phyloP scores from a whole-genome alignment of 2,113 vertebrate species.

The Charadrius vociferus region DNA sequence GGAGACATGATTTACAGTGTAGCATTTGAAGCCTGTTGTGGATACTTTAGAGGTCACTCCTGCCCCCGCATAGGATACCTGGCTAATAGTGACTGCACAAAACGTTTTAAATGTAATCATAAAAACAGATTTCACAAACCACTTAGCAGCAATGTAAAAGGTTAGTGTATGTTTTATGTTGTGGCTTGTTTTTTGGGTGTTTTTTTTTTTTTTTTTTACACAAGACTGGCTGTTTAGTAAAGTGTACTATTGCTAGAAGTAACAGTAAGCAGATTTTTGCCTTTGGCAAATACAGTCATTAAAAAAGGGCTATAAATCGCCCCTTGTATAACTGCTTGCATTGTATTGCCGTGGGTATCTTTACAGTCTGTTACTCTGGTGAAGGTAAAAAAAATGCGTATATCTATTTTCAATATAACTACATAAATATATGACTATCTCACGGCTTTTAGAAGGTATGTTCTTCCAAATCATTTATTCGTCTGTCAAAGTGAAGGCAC shows the following conservation, averaged over 20 bases:
- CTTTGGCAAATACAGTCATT: slow-evolving; percentile 16
- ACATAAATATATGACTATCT: not conserved
- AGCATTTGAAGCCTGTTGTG: not conserved
- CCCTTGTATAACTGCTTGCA: not conserved
- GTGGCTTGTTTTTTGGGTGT: not conserved
- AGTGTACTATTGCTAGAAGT: not conserved
- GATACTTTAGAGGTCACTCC: not conserved
- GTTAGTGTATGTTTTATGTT: not conserved
- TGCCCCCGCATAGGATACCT: not conserved
- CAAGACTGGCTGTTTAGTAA: not conserved
- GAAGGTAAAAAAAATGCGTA: not conserved
- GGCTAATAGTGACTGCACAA: not conserved
- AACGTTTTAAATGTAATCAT: not conserved
- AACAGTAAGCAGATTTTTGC: slow-evolving; percentile 40
- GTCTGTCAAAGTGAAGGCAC: not conserved
- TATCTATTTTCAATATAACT: not conserved
- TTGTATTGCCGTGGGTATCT: not conserved
- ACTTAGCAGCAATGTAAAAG: not conserved
- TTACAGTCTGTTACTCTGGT: not conserved
- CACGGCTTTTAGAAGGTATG: not conserved
- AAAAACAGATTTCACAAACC: not conserved
- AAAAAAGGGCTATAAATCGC: slow-evolving; percentile 15
- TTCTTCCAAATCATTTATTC: not conserved
- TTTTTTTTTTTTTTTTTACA: not conserved
- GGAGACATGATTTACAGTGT: not conserved